Base-by-base conservation (phyloP, 1,140 invertebrate genomes). In the Listronotus oregonensis region DNA sequence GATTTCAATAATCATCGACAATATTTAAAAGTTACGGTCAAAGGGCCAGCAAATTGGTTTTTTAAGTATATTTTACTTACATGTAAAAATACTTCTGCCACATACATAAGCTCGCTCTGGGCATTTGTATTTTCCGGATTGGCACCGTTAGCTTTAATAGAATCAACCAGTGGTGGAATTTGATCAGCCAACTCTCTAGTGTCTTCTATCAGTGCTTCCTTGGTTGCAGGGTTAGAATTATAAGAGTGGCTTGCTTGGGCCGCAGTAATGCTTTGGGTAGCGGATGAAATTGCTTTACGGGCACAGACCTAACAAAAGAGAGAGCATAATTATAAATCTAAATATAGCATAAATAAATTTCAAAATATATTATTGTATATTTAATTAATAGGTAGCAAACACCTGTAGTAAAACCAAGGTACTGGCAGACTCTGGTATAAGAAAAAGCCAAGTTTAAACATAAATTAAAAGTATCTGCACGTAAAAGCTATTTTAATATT, bases 231-330 rank as follows among this genome's bases (percentile, higher is more conserved):
- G 68, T 88, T 93, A 17, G 83, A 87, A 80, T 90, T 94, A 79
- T 93, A 85, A 14, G 73, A 46, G 58, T 78, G 71, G 49, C 72
- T 78, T 59, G 89, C 92, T 66, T 97, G 94, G 0, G 91, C 87
- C 0, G 92, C 90, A 18, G 91, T 87, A 46, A 97, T 91, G 62
- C 95, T 91, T 75, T 98, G 96, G 0, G 94, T 97, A 0, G 94
- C 93, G 42, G 91, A 90, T 0, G 92, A 87, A 0, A 93, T 91
- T 0, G 94, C 93, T 70, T 94, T 89, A 73, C 93, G 92, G 0
- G 95, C 94, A 66, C 92, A 92, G 64, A 82, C 82, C 62, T 64
- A 12, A 0, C n/a, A 14, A 46, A 17, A 46, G 12, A 46, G 17
- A 46, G 9, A 17, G 8, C 8, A 17, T 46, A 18, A n/a, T 8